Conservation (phyloP, 2,888 invertebrate species). For the Perizoma flavofasciatum region DNA sequence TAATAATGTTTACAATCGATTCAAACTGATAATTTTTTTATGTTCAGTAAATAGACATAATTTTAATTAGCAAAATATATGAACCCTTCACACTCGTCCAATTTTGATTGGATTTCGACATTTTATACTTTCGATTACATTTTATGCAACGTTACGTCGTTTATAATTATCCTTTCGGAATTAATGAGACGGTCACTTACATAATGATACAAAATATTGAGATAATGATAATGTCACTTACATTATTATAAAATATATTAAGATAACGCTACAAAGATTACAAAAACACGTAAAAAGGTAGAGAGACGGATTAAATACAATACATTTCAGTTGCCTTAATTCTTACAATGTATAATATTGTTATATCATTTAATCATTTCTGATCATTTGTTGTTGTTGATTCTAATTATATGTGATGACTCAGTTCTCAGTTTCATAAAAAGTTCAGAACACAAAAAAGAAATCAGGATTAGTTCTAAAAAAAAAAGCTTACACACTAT, state of each 20-base stretch:
- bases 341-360: neutral
- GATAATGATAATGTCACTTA: constrained; percentile 16
- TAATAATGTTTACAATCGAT: too few species aligned
- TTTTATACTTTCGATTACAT: constrained; percentile 17
- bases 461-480: constrained; percentile 12
- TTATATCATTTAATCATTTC: too few species aligned
- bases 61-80: neutral
- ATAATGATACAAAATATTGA: constrained; percentile 19
- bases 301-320: constrained; percentile 25
- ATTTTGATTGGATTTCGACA: constrained; percentile 21
- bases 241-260: constrained; percentile 18
- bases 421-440: constrained; percentile 1
- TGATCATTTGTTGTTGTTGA: too few species aligned
- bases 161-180: constrained; percentile 9
- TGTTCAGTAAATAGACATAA: too few species aligned
- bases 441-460: constrained; percentile 9
- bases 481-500: constrained; percentile 41
- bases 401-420: constrained; percentile 4
- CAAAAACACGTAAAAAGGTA: constrained; percentile 16
- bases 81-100: neutral
- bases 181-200: constrained; percentile 19
- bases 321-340: constrained; percentile 18
- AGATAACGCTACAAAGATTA: constrained; percentile 20
- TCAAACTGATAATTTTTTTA: neutral
- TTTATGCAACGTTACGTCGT: constrained; percentile 21